Evolutionary conservation across 2,113 vertebrate genomes (phyloP).

Genomic region (Etia nguti): DNA sequence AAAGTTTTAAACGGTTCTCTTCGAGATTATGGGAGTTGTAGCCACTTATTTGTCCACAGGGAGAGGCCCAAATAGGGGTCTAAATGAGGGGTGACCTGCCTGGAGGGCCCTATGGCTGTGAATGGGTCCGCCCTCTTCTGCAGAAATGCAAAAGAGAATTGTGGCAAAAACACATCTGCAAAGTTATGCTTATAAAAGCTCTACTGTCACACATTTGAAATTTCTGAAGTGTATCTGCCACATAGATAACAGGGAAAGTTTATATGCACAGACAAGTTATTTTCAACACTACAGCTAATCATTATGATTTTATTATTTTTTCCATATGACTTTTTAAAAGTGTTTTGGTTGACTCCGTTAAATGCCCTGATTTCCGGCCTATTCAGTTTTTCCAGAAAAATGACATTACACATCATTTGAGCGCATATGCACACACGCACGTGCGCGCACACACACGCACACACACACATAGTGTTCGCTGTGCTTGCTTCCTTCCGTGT

Average conservation of each 20-base stretch:
- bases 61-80: conserved; percentile 8
- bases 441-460: neutral
- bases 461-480: conserved; percentile 6
- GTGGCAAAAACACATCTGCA: neutral
- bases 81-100: conserved; percentile 34
- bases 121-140: neutral
- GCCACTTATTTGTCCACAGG: conserved; percentile 10
- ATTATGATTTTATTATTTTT: neutral
- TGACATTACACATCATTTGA: conserved; percentile 42
- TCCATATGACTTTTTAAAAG: neutral
- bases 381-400: conserved; percentile 55
- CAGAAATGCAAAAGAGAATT: neutral
- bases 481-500: conserved; percentile 64
- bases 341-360: neutral
- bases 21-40: neutral
- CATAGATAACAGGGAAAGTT: neutral
- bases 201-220: neutral
- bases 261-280: neutral
- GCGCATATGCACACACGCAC: conserved; percentile 5
- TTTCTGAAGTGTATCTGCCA: neutral
- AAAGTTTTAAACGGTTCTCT: neutral
- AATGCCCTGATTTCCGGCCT: conserved; percentile 39
- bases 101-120: neutral
- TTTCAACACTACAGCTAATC: neutral
- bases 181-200: neutral